Evolutionary conservation across 2,797 vertebrate species (phyloP).

Genomic region (Enteromius thamalakanensis): DNA sequence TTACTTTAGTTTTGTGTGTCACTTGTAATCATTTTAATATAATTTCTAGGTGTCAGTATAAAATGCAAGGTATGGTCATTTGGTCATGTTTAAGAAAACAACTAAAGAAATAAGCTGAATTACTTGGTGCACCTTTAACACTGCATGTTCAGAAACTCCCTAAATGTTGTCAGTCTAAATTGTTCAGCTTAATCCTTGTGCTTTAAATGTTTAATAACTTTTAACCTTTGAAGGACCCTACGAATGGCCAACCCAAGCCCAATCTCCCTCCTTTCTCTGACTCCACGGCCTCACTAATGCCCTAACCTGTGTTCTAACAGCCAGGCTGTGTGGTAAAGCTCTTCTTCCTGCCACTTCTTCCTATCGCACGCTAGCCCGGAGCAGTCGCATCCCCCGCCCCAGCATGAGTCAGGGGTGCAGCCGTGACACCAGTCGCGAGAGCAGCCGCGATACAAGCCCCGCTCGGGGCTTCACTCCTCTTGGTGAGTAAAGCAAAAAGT

Average conservation of each 20-base stretch:
- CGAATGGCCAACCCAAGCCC: background rate
- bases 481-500: conserved; percentile 83
- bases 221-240: background rate
- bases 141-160: conserved; percentile 16
- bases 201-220: conserved; percentile 57
- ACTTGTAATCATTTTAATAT: background rate
- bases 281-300: conserved; percentile 76
- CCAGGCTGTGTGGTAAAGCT: conserved; percentile 82
- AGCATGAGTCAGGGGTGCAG: conserved; percentile 99
- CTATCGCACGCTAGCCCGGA: conserved; percentile 97
- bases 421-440: conserved; percentile 98
- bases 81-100: background rate
- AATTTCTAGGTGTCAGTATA: background rate
- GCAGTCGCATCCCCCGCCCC: conserved; percentile 97
- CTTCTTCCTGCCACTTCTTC: conserved; percentile 93
- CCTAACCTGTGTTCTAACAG: conserved; percentile 68
- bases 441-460: conserved; percentile 99
- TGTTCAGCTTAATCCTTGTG: conserved; percentile 44
- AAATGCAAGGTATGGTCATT: background rate
- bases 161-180: conserved; percentile 48
- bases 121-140: background rate
- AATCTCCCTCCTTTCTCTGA: conserved; percentile 58
- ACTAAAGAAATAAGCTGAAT: background rate
- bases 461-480: conserved; percentile 94
- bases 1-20: background rate